phyloP scores from a whole-genome alignment of 2,113 vertebrate genomes.

The Bothrops jararaca region DNA sequence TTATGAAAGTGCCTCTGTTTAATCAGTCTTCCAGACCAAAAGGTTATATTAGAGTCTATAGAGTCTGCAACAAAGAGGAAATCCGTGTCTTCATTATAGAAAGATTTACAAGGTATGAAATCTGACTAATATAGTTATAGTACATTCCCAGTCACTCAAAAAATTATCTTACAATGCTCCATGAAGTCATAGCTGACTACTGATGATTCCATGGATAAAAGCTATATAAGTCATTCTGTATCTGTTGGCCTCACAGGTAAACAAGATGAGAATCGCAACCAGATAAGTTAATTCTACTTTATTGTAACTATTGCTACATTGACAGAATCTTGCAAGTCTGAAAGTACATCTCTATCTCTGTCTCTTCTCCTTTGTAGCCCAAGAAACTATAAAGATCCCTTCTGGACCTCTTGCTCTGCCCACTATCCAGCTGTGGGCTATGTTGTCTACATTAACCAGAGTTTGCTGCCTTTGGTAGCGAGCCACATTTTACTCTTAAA shows the following conservation, averaged over 20 bases:
- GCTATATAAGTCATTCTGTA: neutral
- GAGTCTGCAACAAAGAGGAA: neutral
- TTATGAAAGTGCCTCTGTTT: neutral
- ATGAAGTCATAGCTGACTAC: neutral
- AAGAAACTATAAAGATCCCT: neutral
- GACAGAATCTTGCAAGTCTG: neutral
- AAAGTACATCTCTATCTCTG: neutral
- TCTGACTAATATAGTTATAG: neutral
- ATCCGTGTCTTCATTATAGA: neutral
- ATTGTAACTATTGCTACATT: neutral
- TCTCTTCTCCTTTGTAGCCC: neutral
- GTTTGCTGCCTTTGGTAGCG: constrained; percentile 43
- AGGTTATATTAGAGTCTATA: neutral
- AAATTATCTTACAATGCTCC: neutral
- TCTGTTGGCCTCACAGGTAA: neutral
- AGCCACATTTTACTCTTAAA: neutral
- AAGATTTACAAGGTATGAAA: neutral
- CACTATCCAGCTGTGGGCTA: neutral
- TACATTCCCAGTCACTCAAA: neutral
- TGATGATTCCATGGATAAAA: neutral
- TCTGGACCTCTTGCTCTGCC: neutral
- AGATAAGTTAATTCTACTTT: neutral
- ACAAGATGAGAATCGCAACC: neutral
- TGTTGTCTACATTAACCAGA: neutral
- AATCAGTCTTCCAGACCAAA: neutral